Evolutionary conservation across 1,140 invertebrate genomes (phyloP).

Genomic region (Prorops nasuta): DNA sequence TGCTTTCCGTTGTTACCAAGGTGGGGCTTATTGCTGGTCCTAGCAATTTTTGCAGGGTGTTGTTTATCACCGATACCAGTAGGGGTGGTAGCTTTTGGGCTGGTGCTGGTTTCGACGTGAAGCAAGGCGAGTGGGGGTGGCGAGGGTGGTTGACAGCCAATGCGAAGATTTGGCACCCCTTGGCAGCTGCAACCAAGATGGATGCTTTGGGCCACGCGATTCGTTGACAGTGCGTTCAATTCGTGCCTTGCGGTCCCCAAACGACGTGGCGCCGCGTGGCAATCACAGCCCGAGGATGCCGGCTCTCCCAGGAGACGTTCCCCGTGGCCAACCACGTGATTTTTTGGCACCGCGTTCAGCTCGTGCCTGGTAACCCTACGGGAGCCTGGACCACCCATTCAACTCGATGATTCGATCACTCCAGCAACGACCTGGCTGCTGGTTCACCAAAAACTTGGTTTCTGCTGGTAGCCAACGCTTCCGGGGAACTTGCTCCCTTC

Average conservation of each 20-base stretch:
- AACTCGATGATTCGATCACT: too few relatives aligned
- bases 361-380: conserved; percentile 50
- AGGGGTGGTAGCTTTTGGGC: too few relatives aligned
- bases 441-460: too few relatives aligned
- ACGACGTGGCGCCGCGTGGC: too few relatives aligned
- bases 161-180: conserved; percentile 9
- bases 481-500: too few relatives aligned
- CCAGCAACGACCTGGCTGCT: too few relatives aligned
- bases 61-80: too few relatives aligned
- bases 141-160: conserved; percentile 23
- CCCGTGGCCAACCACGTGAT: conserved; percentile 40
- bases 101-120: conserved; percentile 12
- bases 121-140: conserved; percentile 32
- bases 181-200: too few relatives aligned
- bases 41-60: conserved; percentile 8
- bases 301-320: conserved; percentile 13
- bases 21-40: conserved; percentile 13
- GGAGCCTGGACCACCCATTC: conserved; percentile 52
- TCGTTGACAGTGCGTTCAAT: too few relatives aligned
- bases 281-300: not conserved
- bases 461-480: too few relatives aligned
- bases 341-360: conserved; percentile 51
- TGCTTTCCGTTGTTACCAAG: conserved; percentile 20
- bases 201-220: too few relatives aligned
- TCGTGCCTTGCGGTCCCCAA: too few relatives aligned